These are phyloP conservation scores for Heliangelus exortis DNA, from an alignment of 2,797 vertebrate genomes.

Conservation along the genomic window DNA sequence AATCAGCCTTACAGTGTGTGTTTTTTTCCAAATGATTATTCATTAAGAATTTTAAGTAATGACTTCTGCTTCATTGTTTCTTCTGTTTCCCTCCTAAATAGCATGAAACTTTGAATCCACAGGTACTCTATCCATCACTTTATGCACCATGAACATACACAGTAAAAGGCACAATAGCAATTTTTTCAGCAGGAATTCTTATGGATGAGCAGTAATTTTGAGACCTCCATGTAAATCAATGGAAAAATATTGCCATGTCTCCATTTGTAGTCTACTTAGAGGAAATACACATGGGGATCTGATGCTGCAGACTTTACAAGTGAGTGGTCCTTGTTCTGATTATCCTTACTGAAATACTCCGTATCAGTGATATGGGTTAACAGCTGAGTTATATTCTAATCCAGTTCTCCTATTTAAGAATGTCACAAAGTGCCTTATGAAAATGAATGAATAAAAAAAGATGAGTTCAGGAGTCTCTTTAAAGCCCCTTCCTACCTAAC, in stretches of 20 bases:
- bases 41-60: not conserved
- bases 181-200: not conserved
- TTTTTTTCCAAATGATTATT: not conserved
- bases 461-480: not conserved
- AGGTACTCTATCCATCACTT: not conserved
- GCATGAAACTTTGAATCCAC: constrained; percentile 36
- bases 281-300: not conserved
- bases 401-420: not conserved
- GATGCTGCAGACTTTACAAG: not conserved
- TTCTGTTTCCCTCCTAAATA: not conserved
- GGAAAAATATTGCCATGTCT: not conserved
- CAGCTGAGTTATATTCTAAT: not conserved
- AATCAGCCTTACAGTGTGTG: not conserved
- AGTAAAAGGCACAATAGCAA: rapidly evolving
- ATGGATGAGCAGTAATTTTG: not conserved
- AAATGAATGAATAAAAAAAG: constrained; percentile 1
- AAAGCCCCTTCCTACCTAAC: not conserved
- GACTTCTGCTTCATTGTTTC: not conserved
- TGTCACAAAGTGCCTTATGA: not conserved
- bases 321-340: not conserved
- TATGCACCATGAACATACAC: not conserved
- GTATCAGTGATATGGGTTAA: not conserved
- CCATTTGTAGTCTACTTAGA: not conserved
- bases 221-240: not conserved
- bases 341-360: not conserved